These are phyloP conservation scores for Hoplodrina blanda DNA, from an alignment of 2,888 invertebrate species.

Conservation along the genomic window DNA sequence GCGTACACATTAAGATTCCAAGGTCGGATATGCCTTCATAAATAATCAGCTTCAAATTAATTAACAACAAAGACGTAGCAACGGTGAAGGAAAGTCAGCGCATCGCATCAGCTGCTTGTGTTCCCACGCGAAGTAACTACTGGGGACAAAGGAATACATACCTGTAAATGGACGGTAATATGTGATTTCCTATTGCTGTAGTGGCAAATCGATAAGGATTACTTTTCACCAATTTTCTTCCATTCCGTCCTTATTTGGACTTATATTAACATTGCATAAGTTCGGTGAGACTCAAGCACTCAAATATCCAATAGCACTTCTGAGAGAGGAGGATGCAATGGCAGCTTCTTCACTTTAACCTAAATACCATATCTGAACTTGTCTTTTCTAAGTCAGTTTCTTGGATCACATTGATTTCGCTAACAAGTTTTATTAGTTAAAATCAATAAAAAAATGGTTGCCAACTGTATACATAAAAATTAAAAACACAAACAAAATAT, in stretches of 20 bases:
- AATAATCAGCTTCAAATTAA: conserved; percentile 52
- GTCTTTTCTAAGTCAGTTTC: background rate
- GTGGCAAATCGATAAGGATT: conserved; percentile 5
- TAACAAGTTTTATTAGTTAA: background rate
- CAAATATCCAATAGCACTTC: background rate
- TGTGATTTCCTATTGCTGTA: background rate
- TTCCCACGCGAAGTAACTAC: conserved; percentile 18
- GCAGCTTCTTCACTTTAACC: background rate
- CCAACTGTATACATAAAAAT: no score
- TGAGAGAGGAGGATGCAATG: background rate
- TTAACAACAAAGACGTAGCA: conserved; percentile 40
- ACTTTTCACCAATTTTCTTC: background rate
- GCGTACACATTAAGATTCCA: conserved; percentile 63
- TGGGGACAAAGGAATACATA: conserved; percentile 2
- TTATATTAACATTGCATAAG: background rate
- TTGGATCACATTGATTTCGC: background rate
- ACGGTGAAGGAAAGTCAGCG: conserved; percentile 7
- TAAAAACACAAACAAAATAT: background rate
- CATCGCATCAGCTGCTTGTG: conserved; percentile 28
- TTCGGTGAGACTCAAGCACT: background rate
- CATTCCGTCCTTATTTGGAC: background rate
- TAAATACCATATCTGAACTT: background rate
- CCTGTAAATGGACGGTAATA: background rate
- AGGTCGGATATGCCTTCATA: conserved; percentile 69
- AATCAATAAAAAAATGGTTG: no score